Evolutionary conservation across 1,140 invertebrate genomes (phyloP).

Genomic region (Hylyphantes graminicola): DNA sequence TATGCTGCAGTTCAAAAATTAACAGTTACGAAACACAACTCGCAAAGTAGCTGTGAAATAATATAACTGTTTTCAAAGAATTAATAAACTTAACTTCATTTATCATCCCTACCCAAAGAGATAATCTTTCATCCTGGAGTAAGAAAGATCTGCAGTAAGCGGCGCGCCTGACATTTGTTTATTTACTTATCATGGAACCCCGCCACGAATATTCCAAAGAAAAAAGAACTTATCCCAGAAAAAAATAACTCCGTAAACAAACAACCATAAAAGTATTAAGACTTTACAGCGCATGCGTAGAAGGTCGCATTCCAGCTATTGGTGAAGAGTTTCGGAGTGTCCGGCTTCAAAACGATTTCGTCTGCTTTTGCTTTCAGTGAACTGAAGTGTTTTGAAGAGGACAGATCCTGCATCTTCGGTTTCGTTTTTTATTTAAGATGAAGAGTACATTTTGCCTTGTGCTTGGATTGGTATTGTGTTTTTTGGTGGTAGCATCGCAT

Average conservation of each 20-base stretch:
- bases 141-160: conserved; percentile 23
- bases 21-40: no score
- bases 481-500: not conserved
- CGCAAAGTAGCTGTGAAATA: no score
- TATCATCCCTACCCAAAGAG: no score
- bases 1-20: no score
- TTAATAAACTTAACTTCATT: no score
- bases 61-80: no score
- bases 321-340: not conserved
- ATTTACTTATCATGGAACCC: conserved; percentile 10
- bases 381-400: not conserved
- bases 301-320: not conserved
- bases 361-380: conserved; percentile 5
- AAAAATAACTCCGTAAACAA: not conserved
- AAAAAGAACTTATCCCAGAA: not conserved
- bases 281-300: not conserved
- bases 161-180: conserved; percentile 26
- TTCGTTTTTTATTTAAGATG: not conserved
- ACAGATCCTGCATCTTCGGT: no score
- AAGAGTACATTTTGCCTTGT: not conserved
- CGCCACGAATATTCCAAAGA: not conserved
- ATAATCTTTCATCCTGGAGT: no score
- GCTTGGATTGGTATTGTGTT: not conserved
- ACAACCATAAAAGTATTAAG: not conserved
- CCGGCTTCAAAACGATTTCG: conserved; percentile 11